A percentile compares a stretch with the other conserved stretches of the same genome.
These are phyloP conservation scores for Sturnus vulgaris DNA, from an alignment of 2,113 vertebrate species.

Conservation along the genomic window DNA sequence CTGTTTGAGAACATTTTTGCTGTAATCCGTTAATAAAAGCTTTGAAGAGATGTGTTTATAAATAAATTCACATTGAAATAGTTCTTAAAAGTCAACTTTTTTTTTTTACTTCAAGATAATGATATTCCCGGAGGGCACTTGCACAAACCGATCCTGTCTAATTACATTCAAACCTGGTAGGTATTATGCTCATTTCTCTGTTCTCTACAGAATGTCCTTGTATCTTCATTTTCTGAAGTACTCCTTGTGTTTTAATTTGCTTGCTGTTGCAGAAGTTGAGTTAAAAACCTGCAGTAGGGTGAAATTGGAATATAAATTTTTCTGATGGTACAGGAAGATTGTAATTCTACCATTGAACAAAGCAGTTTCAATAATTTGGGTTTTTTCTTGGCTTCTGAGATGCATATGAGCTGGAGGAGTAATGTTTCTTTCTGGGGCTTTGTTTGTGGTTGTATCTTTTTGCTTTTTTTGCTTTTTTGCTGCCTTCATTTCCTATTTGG, in stretches of 20 bases:
- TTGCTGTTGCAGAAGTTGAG: not conserved
- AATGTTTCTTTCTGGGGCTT: not conserved
- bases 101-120: conserved; percentile 83
- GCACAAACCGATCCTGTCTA: conserved; percentile 96
- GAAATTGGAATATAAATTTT: not conserved
- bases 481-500: not conserved
- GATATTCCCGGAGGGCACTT: conserved; percentile 99
- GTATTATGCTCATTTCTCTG: conserved; percentile 47
- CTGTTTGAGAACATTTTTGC: not conserved
- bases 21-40: not conserved
- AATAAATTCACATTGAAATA: not conserved
- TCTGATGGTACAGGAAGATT: not conserved
- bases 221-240: conserved; percentile 13
- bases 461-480: not conserved
- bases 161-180: conserved; percentile 98
- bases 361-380: not conserved
- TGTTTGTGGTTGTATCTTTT: not conserved
- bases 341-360: not conserved
- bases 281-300: not conserved
- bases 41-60: conserved; percentile 32
- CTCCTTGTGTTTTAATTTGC: not conserved
- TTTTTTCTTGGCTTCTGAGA: not conserved
- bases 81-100: conserved; percentile 4
- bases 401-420: not conserved
- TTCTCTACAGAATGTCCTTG: conserved; percentile 9